A percentile compares a stretch with the other conserved stretches of the same genome.
Conservation (phyloP, 2,888 invertebrate species). For the Aphidoletes aphidimyza region DNA sequence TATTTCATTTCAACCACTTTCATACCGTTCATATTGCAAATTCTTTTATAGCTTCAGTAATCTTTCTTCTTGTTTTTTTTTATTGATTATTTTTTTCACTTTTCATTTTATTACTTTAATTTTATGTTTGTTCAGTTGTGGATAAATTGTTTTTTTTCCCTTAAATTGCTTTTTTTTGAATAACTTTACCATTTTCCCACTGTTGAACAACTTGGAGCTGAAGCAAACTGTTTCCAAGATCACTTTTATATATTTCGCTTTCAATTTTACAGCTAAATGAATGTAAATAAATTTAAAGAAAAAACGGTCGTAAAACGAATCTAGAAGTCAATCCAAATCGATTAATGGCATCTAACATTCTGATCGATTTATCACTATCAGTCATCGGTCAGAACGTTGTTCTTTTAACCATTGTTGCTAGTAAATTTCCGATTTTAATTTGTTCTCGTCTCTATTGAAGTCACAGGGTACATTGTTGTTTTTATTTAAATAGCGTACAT, state of each 20-base stretch:
- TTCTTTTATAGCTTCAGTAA: neutral
- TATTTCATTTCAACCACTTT: neutral
- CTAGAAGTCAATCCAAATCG: neutral
- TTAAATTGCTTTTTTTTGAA: neutral
- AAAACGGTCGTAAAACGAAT: neutral
- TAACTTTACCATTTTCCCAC: neutral
- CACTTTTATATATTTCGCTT: neutral
- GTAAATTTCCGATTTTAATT: too few species aligned
- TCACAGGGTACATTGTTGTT: neutral
- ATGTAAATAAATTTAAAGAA: neutral
- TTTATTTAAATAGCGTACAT: neutral
- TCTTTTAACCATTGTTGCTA: too few species aligned
- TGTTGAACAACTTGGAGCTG: neutral
- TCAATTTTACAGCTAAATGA: neutral
- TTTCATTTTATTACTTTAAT: neutral
- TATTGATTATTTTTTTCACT: neutral
- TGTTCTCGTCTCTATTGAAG: too few species aligned
- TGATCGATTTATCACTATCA: too few species aligned
- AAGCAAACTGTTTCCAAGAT: neutral
- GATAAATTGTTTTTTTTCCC: neutral
- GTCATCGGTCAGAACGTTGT: too few species aligned
- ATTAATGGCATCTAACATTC: neutral
- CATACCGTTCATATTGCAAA: neutral
- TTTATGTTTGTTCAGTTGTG: too few species aligned
- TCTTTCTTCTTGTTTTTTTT: neutral